These are phyloP conservation scores for Perithous albicinctus DNA, from an alignment of 2,888 invertebrate genomes.

Conservation along the genomic window DNA sequence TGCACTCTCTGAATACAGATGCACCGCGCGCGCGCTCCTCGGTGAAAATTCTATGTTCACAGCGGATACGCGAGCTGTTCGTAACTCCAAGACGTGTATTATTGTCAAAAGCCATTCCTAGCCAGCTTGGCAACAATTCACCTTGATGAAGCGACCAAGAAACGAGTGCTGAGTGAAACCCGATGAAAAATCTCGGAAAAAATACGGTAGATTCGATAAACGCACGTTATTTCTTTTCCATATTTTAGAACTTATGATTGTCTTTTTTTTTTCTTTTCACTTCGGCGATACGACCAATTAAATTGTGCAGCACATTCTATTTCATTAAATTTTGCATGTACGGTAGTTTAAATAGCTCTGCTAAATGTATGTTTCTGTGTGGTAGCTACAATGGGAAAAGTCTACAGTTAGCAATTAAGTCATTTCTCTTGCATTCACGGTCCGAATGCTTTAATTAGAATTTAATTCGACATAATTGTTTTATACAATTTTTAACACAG, in stretches of 20 bases:
- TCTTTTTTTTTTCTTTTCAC: background rate
- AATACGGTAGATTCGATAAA: background rate
- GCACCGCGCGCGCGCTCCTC: slow-evolving; percentile 17
- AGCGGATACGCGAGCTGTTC: background rate
- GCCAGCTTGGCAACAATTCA: background rate
- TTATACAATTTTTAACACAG: too few relatives aligned
- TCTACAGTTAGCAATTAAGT: too few relatives aligned
- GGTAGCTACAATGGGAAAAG: too few relatives aligned
- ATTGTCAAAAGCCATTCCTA: background rate
- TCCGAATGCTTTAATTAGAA: too few relatives aligned
- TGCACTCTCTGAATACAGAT: slow-evolving; percentile 17
- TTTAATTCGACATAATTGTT: too few relatives aligned
- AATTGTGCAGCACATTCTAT: background rate
- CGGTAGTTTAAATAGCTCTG: background rate
- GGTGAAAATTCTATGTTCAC: slow-evolving; percentile 31
- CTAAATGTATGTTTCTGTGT: background rate
- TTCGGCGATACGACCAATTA: too few relatives aligned
- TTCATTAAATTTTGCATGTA: background rate
- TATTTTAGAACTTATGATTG: background rate
- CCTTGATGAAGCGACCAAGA: background rate
- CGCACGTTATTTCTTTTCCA: background rate
- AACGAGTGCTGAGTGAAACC: background rate
- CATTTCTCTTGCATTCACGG: too few relatives aligned
- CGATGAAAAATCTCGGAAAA: background rate
- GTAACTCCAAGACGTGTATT: slow-evolving; percentile 22